Base-by-base conservation (phyloP, 2,797 vertebrate species). In the Vespertilio murinus region DNA sequence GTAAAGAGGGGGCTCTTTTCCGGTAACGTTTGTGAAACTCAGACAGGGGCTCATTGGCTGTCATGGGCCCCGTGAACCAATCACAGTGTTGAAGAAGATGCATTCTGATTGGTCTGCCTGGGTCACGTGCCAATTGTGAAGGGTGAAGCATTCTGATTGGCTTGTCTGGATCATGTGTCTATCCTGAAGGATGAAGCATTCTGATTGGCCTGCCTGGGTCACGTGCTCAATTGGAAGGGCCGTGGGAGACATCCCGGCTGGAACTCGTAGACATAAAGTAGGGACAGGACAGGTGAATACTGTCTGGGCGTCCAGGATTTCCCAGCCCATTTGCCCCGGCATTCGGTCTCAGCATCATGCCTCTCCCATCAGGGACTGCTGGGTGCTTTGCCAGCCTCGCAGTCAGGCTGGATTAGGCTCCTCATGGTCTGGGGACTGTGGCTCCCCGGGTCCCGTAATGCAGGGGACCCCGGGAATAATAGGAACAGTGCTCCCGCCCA, bases 271-370 rank as follows among this genome's bases (percentile, higher is more conserved):
- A n/a, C 4, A 0, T 28, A 13, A 78, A 12, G 35, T 28, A 2
- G 28, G 28, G 23, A 6, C 4, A 10, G 70, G 28, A 17, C 33
- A 14, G 20, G 23, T 5, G 6, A 25, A 17, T 8, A 0, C 8
- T 12, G 1, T 10, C 42, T 6, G 47, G 54, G 22, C 30, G 2
- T 1, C 38, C 14, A 6, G 45, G 54, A 2, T 2, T 17, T 8
- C 5, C 10, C 3, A 13, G 0, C 14, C 0, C 17, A 9, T 71
- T 6, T n/a, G 56, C 2, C 47, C 30, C 6, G 0, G 4, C 9
- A 3, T 3, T 70, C 0, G 0, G 6, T 17, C 9, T 38, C 59
- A 30, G 4, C 52, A 5, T 38, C 38, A 0, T 30, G 45, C 12
- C 0, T 6, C 35, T 49, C 20, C 16, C 52, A 5, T 59, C 17